Base-by-base conservation (phyloP, 2,797 vertebrate species). In the Peromyscus nudipes region DNA sequence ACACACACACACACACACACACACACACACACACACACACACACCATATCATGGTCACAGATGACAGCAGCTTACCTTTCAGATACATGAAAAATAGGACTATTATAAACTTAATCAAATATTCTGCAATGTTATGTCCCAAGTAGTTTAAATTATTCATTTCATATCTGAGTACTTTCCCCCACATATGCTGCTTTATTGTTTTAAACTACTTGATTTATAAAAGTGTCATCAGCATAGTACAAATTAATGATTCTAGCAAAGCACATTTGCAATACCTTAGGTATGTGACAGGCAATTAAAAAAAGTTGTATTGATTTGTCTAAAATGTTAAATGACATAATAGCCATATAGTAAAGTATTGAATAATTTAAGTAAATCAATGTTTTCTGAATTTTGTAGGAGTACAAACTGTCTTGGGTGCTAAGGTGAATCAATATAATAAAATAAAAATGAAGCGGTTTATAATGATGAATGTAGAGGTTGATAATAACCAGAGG, bases 361-460 rank as follows among this genome's bases (percentile, higher is more conserved):
- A 97, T 91, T 99, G 98, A 99, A 99, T 99, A 99, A 99, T 99
- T 99, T 98, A 99, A 97, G 96, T 67, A 98, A 98, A 99, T 98
- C 98, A 98, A 98, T 98, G 96, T 95, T 98, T 98, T 98, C 94
- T 98, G 97, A 98, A 98, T 98, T 98, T 98, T 96, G 97, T 98
- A 98, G 92, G 98, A 98, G 97, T 98, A 77, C 76, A 98, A 98
- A 97, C 97, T 97, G 96, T 98, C 98, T 98, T 98, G 97, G 97
- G 98, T 62, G 46, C 96, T 98, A 98, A 98, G 98, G 97, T 90
- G 98, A 98, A 98, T 99, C 98, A 98, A 99, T 99, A 97, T 86
- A 96, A 98, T 98, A 98, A 98, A 98, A 98, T 98, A 98, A 98
- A 98, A 98, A 98, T 95, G 80, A 95, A 98, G 92, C 4, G 80